A percentile compares a stretch with the other conserved stretches of the same genome.
Evolutionary conservation across 2,888 invertebrate genomes (phyloP).

Genomic region (Microchrysa polita): DNA sequence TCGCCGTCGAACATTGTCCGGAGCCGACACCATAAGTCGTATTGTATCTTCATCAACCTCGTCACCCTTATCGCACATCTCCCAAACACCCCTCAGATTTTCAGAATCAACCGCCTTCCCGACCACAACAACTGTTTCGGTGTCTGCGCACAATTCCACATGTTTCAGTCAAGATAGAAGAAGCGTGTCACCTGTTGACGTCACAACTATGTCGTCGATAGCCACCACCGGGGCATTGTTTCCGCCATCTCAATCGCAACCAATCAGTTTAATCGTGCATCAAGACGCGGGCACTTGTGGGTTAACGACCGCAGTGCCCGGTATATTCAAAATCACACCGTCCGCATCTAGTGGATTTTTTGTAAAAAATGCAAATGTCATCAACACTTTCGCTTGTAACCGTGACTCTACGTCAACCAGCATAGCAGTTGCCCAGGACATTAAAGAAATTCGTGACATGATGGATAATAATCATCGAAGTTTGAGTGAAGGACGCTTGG

Average conservation of each 20-base stretch:
- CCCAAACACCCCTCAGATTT: constrained; percentile 50
- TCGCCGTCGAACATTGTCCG: constrained; percentile 62
- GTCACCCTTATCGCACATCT: constrained; percentile 56
- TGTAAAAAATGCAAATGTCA: constrained; percentile 44
- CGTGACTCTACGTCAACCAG: constrained; percentile 6
- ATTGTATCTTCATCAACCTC: constrained; percentile 53
- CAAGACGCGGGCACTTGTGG: constrained; percentile 53
- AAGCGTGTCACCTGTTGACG: constrained; percentile 48
- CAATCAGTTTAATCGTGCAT: constrained; percentile 53
- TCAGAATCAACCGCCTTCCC: constrained; percentile 30
- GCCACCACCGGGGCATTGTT: constrained; percentile 28
- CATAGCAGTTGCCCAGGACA: constrained; percentile 35
- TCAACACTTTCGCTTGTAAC: constrained; percentile 15
- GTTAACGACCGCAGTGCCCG: constrained; percentile 35
- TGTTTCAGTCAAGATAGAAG: constrained; percentile 12
- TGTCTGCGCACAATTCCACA: constrained; percentile 46
- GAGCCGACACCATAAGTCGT: constrained; percentile 53
- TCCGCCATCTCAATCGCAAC: constrained; percentile 26
- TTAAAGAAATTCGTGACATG: constrained; percentile 57
- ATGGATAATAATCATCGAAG: constrained; percentile 64
- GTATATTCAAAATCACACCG: constrained; percentile 29
- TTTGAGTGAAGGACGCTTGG: constrained; percentile 62
- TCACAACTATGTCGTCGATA: constrained; percentile 46
- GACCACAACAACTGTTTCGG: constrained; percentile 48
- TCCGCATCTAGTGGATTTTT: constrained; percentile 44